Conservation (phyloP, 2,113 vertebrate species). For the Callorhinus ursinus region DNA sequence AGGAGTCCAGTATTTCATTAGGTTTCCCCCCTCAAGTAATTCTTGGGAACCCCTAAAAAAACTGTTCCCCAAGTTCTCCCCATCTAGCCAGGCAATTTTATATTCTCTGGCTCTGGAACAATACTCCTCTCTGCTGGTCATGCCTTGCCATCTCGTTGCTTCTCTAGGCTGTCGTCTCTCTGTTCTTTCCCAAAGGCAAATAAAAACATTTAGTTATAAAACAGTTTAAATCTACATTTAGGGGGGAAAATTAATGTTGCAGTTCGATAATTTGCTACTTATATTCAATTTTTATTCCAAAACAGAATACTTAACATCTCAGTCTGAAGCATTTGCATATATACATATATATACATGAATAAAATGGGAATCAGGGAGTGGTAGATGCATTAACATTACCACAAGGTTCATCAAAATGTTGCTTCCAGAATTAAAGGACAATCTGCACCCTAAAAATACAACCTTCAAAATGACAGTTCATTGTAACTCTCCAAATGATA, state of each 20-base stretch:
- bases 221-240: slow-evolving; percentile 4
- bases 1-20: neutral
- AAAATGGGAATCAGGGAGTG: neutral
- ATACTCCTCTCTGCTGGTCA: neutral
- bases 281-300: neutral
- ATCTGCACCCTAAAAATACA: neutral
- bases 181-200: neutral
- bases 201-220: neutral
- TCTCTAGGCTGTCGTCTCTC: neutral
- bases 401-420: neutral
- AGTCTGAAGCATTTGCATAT: neutral
- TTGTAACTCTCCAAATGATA: neutral
- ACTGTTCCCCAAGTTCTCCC: neutral
- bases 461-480: neutral
- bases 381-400: neutral
- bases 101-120: neutral
- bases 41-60: neutral
- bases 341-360: neutral
- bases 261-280: neutral
- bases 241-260: neutral
- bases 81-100: neutral
- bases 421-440: neutral
- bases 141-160: neutral
- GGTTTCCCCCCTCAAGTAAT: neutral
- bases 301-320: neutral